Conservation (phyloP, 2,888 invertebrate species). For the Napeogenes inachia region DNA sequence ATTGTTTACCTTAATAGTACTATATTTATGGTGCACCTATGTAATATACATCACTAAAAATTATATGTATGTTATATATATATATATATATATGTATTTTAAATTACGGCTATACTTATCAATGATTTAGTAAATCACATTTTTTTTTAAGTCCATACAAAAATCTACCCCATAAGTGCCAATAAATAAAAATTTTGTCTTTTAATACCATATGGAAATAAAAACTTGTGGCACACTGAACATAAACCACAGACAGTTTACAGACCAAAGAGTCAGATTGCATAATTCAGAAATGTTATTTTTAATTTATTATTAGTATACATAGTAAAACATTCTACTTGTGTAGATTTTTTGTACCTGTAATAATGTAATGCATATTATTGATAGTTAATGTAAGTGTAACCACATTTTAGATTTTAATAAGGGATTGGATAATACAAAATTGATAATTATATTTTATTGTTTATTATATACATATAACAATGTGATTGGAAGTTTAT, state of each 20-base stretch:
- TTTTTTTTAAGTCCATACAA: background rate
- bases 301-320: constrained; percentile 15
- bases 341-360: constrained; percentile 51
- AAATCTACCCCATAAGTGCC: background rate
- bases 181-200: background rate
- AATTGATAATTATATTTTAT: background rate
- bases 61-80: too few species aligned
- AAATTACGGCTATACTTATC: background rate
- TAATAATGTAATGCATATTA: constrained; percentile 38
- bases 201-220: background rate
- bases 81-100: too few species aligned
- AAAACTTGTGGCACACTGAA: background rate
- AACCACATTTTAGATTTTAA: background rate
- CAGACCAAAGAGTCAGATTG: constrained; percentile 24
- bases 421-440: constrained; percentile 1
- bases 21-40: too few species aligned
- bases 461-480: background rate
- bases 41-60: too few species aligned
- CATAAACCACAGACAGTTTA: constrained; percentile 5
- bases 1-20: too few species aligned
- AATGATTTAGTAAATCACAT: background rate
- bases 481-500: constrained; percentile 5
- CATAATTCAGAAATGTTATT: constrained; percentile 20
- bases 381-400: constrained; percentile 16
- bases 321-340: constrained; percentile 17